Base-by-base conservation (phyloP, 2,888 invertebrate genomes). In the Oligia latruncula region DNA sequence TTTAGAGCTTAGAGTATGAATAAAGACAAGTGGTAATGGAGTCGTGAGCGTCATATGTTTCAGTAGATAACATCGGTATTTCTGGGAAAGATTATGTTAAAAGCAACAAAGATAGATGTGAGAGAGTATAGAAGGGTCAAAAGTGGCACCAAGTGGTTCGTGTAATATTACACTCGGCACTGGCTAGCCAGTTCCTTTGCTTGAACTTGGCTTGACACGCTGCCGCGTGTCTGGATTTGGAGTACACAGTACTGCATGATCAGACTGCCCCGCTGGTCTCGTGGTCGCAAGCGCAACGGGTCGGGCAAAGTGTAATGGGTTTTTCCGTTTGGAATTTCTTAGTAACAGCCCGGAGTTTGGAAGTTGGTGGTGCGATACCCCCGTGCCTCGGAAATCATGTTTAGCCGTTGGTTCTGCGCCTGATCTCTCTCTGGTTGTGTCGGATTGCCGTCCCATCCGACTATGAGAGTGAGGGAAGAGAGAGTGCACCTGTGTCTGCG, bases 1-100 rank as follows among this genome's bases (percentile, higher is more conserved):
- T 74, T 71, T 55, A 40, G 13, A 71, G 52, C 78, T 74, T 77
- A 62, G 78, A 74, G 87, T 78, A 78, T 86, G 20, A 78, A 86
- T 74, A 78, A 58, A 70, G 71, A 68, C 71, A 78, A 85, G 64
- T 79, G 71, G 58, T 55, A 52, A 84, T 64, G n/a, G n/a, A 58
- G 29, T 70, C 64, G 52, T 64, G 55, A 67, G 35, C 49, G 43
- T 8, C 11, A 29, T n/a, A 13, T 60, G 52, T 66, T 46, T 75
- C n/a, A 20, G 9, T n/a, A 17, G 58, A 82, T 60, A 67, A 15
- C 35, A 60, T 82, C n/a, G n/a, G 35, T 68, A 2, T 80, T 0
- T 40, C 13, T 49, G 9, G 0, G 4, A 40, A n/a, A 20, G 4
- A 66, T 58, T 13, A 2, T 46, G 11, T 13, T 49, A 20, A 52